Evolutionary conservation across 1,140 invertebrate genomes (phyloP), one percentile per base, ranked within the genome.

Genomic region (Saccostrea glomerata): DNA sequence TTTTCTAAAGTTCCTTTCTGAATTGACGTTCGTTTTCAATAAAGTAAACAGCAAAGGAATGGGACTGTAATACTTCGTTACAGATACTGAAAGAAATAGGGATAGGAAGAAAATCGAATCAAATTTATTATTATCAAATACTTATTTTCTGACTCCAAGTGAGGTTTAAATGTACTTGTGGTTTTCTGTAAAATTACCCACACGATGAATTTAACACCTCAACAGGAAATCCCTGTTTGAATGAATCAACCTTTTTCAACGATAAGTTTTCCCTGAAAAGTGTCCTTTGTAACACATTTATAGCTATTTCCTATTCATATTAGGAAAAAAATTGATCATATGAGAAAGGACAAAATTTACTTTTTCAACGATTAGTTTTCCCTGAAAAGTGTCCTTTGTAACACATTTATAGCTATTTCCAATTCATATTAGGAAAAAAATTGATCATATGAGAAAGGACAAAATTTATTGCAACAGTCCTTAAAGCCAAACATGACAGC

Each of bases 41-140:
- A 47, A 47, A 47, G 47, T 47, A 47, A 47, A 30, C 11, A 77
- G 13, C 17, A 77, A 40, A 77, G 30, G 25, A 77, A 30, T 36
- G 13, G 70, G 70, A 36, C 70, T 77, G 15, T 13, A 77, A 77
- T 40, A 36, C 13, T 13, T 15, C 70, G 9, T 30, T 12, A 36
- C 70, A 13, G 15, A 15, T 77, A 4, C 12, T 77, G 70, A 77
- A 77, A 15, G 25, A 77, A 77, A 77, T 15, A 30, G 15, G 2
- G 13, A 77, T 30, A 30, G 30, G 23, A 25, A 30, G 30, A 12
- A 17, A 17, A 30, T 36, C 30, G 30, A 20, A 23, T 77, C 30
- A 15, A 30, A 77, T 36, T 77, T 77, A 77, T 77, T 77, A 63
- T 63, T 17, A 63, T 63, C 58, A 63, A 63, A 20, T 63, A n/a